A percentile compares a stretch with the other conserved stretches of the same genome.
These are phyloP conservation scores for Mnemiopsis leidyi DNA, from an alignment of 37 sponge, comb jelly and placozoan species.

Conservation along the genomic window DNA sequence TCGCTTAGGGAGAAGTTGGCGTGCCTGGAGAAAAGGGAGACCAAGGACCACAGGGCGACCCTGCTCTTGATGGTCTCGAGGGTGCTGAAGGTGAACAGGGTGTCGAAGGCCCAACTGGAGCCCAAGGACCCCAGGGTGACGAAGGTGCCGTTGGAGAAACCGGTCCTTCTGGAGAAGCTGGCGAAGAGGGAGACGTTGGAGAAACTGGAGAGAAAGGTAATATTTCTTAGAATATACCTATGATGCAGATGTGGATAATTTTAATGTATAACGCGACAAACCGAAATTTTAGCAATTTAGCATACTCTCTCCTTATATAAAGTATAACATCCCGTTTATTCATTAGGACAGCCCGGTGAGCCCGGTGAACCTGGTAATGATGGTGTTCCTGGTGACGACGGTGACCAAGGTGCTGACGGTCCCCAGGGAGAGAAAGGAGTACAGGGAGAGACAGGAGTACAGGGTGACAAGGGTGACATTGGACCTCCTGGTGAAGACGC, in stretches of 20 bases:
- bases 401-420: not conserved
- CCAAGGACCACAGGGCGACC: not conserved
- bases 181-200: slow-evolving; percentile 31
- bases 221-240: not conserved
- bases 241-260: not conserved
- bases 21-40: not conserved
- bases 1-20: not conserved
- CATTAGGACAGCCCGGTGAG: no score
- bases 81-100: not conserved
- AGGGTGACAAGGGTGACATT: not conserved
- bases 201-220: slow-evolving; percentile 17
- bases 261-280: no score
- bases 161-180: not conserved
- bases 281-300: no score
- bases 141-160: not conserved
- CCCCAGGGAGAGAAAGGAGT: not conserved
- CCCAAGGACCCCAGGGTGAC: not conserved
- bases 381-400: slow-evolving; percentile 35
- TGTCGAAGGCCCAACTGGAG: not conserved
- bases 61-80: not conserved
- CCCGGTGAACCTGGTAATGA: not conserved
- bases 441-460: not conserved
- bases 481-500: not conserved
- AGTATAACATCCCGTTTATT: no score
- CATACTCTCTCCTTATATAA: no score